These are phyloP conservation scores for Daboia siamensis DNA, from an alignment of 2,113 vertebrate species.

Conservation along the genomic window DNA sequence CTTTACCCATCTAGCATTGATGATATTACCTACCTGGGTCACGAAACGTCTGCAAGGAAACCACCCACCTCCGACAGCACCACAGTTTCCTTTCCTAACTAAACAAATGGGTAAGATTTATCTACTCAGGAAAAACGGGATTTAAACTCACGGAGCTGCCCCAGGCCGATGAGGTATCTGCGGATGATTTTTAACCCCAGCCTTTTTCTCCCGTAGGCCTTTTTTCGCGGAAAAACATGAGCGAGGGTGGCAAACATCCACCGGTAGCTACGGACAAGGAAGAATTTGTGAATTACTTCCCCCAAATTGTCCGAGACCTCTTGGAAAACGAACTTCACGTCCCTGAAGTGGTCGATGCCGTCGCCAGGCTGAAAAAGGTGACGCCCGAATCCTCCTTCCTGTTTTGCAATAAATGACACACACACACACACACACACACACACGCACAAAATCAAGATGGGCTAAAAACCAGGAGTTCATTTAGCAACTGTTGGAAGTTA, in stretches of 20 bases:
- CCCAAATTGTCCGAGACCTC: constrained; percentile 79
- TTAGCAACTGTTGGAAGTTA: no score
- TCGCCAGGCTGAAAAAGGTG: constrained; percentile 79
- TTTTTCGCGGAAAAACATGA: constrained; percentile 13
- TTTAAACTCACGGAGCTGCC: background rate
- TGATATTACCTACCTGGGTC: background rate
- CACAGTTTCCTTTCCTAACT: background rate
- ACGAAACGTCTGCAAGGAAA: background rate
- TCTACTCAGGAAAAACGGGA: background rate
- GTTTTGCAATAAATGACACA: background rate
- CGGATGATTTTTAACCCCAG: background rate
- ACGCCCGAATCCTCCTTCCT: accelerated
- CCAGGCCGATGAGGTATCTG: background rate
- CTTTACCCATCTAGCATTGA: no score
- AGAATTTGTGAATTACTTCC: constrained; percentile 79
- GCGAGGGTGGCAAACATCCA: background rate
- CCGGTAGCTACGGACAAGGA: constrained; percentile 48
- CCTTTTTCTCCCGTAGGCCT: accelerated
- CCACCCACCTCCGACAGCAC: background rate
- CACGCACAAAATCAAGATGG: no score
- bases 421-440: no score
- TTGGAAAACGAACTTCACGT: constrained; percentile 73
- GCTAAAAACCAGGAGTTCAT: no score
- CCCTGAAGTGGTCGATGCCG: constrained; percentile 74
- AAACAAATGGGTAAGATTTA: background rate